Percentiles rank a stretch among this genome's conserved stretches.
Conservation (phyloP, 2,888 invertebrate genomes). For the Andrena praecox region DNA sequence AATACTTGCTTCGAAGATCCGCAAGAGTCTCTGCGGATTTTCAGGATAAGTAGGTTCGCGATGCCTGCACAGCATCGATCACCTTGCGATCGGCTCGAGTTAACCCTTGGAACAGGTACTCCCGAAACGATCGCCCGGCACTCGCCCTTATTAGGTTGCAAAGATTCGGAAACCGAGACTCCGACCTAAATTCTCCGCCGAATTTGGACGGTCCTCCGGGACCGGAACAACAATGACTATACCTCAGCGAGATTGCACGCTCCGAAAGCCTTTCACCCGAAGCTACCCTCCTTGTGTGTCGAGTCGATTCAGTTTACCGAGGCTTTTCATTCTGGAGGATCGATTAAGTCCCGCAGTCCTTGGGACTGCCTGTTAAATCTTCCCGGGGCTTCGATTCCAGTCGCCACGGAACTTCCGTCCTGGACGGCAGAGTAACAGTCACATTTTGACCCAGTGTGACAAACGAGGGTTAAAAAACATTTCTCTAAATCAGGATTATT, state of each 20-base stretch:
- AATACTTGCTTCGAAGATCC: neutral
- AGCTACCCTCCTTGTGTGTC: neutral
- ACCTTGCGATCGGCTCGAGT: neutral
- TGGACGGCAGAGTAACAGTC: too few relatives aligned
- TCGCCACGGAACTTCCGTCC: too few relatives aligned
- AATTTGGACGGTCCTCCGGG: constrained; percentile 9
- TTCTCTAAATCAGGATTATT: too few relatives aligned
- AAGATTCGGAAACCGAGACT: constrained; percentile 32
- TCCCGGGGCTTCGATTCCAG: too few relatives aligned
- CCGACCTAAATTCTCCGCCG: constrained; percentile 22
- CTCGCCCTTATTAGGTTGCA: constrained; percentile 19
- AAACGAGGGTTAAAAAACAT: too few relatives aligned
- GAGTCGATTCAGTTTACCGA: constrained; percentile 6
- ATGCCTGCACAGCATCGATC: neutral
- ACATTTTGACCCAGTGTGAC: too few relatives aligned
- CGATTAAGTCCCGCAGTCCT: neutral
- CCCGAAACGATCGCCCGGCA: constrained; percentile 8
- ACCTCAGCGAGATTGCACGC: constrained; percentile 1
- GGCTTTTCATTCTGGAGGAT: constrained; percentile 1
- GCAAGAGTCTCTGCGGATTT: neutral
- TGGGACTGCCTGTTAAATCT: too few relatives aligned
- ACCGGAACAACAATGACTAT: constrained; percentile 11
- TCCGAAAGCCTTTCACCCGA: neutral
- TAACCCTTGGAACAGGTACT: neutral
- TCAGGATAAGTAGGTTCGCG: neutral